phyloP scores from a whole-genome alignment of 2,888 invertebrate species.

The Hecatera dysodea region DNA sequence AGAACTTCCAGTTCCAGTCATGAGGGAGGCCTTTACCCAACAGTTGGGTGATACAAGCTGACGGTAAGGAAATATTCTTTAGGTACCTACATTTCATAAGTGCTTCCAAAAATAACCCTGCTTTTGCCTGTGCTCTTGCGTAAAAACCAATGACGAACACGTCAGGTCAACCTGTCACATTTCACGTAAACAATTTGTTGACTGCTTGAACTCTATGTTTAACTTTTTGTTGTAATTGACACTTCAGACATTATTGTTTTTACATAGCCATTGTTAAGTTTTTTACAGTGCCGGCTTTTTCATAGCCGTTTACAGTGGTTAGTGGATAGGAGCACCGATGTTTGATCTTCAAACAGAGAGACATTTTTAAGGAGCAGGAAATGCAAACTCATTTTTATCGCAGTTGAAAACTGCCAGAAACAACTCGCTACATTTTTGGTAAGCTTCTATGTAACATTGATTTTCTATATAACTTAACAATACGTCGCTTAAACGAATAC shows the following conservation, averaged over 20 bases:
- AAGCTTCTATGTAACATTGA: too few species aligned
- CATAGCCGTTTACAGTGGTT: not conserved
- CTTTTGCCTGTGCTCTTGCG: not conserved
- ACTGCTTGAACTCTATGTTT: slow-evolving; percentile 20
- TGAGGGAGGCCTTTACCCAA: too few species aligned
- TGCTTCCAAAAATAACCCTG: not conserved
- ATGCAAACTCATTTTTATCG: too few species aligned
- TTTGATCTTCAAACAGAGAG: not conserved
- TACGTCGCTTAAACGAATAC: not conserved
- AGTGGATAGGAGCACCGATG: not conserved
- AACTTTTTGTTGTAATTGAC: slow-evolving; percentile 36
- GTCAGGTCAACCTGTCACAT: slow-evolving; percentile 13
- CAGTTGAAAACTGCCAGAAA: too few species aligned
- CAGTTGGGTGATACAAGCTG: not conserved
- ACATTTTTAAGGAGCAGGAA: not conserved
- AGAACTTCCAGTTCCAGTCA: not conserved
- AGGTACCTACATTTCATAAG: not conserved
- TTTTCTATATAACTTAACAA: not conserved
- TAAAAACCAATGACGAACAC: slow-evolving; percentile 19
- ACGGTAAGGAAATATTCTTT: not conserved
- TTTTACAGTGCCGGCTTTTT: too few species aligned
- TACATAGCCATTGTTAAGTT: slow-evolving; percentile 29
- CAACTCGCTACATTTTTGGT: too few species aligned
- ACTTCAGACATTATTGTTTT: slow-evolving; percentile 27
- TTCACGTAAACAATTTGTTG: slow-evolving; percentile 17